phyloP scores from a whole-genome alignment of 2,113 vertebrate species.

The Vanacampus margaritifer region DNA sequence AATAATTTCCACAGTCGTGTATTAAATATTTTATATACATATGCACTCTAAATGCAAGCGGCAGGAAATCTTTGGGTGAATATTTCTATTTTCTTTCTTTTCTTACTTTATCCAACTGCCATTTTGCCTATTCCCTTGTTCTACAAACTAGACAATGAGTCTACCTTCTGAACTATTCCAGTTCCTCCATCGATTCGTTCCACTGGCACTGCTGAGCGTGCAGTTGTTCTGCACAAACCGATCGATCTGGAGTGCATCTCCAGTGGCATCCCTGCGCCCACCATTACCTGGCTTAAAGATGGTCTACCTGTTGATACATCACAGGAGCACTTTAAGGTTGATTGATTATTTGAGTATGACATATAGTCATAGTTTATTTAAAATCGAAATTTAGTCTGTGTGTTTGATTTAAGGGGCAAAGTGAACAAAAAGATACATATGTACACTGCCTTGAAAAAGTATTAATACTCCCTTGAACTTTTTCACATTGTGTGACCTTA shows the following conservation, averaged over 20 bases:
- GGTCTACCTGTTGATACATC: slow-evolving; percentile 84
- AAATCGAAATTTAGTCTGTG: background rate
- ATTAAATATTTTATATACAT: background rate
- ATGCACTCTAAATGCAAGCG: slow-evolving; percentile 35
- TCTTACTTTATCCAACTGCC: background rate
- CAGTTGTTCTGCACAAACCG: slow-evolving; percentile 80
- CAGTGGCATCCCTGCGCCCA: slow-evolving; percentile 85
- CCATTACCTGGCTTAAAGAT: slow-evolving; percentile 93
- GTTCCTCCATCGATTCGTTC: slow-evolving; percentile 88
- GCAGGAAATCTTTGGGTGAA: slow-evolving; percentile 40
- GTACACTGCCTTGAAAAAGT: too few species aligned
- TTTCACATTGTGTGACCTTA: too few species aligned
- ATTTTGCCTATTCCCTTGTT: background rate
- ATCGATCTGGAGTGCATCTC: slow-evolving; percentile 83
- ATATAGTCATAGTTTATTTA: background rate
- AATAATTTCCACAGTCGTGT: background rate
- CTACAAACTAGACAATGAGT: slow-evolving; percentile 2
- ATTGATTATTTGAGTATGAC: background rate
- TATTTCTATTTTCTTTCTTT: background rate
- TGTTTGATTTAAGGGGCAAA: background rate
- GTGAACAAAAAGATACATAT: background rate
- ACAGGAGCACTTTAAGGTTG: slow-evolving; percentile 79
- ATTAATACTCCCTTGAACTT: too few species aligned
- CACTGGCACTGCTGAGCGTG: slow-evolving; percentile 74
- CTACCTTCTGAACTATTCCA: slow-evolving; percentile 53